Base-by-base conservation (phyloP, 2,888 invertebrate species). In the Macrophya annulata region DNA sequence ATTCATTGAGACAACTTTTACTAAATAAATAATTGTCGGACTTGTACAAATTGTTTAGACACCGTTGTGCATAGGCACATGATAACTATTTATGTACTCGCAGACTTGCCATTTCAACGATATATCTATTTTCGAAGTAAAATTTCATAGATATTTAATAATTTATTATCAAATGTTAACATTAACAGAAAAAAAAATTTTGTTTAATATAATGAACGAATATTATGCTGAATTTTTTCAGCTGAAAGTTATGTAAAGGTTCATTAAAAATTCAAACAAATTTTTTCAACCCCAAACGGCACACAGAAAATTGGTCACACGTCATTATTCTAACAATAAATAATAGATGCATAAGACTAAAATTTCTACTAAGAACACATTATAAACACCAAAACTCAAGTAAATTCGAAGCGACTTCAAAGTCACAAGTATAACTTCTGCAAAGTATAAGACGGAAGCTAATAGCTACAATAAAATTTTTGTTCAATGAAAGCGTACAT, bases 111-210 rank as follows among this genome's bases (percentile, higher is more conserved):
- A 81, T 59, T 40, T 81, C 21, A 62, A 43, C 10, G 25, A 62
- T 59, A 9, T n/a, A 43, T 62, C 79, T 43, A 43, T 21, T 31
- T 31, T 21, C 9, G 40, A 43, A 59, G 21, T 43, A 43, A 9
- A 62, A 21, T n/a, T 17, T 59, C 25, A 43, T 62, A 81, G 59
- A 81, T 59, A 37, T 81, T 59, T 43, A 21, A 51, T 77, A 77
- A 51, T 51, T 77, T 48, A 51, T 77, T 77, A 25, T 25, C 17
- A 62, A 10, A 12, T 25, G 25, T 62, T 25, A 25, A 12, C 21
- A 62, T 62, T 25, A 25, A 25, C 21, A 62, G 25, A 6, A 62
- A 31, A 3, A 71, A n/a, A 71, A 40, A 71, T 17, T 37, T 40
- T 6, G 10, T 40, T 71, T 40, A n/a, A 17, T n/a, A 71, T 43